These are phyloP conservation scores for Heterotis niloticus DNA, from an alignment of 2,113 vertebrate genomes.

Conservation along the genomic window DNA sequence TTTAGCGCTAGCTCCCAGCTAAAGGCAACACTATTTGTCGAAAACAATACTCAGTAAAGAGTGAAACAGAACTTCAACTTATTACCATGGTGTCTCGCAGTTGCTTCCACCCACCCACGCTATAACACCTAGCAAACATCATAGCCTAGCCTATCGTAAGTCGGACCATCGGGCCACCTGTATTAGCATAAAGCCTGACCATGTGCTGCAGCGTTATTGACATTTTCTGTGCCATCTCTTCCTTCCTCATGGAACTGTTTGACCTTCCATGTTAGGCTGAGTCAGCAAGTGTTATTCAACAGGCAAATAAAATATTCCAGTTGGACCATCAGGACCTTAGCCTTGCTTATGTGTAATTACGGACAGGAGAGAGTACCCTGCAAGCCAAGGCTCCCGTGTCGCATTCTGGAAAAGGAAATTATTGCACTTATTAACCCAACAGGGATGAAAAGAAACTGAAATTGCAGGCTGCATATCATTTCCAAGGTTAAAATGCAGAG, in stretches of 20 bases:
- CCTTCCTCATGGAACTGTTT: slow-evolving; percentile 32
- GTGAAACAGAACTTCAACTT: too few relatives aligned
- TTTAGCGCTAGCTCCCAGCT: too few relatives aligned
- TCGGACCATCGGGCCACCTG: too few relatives aligned
- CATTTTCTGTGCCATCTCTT: neutral
- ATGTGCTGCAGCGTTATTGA: neutral
- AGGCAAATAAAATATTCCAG: slow-evolving; percentile 34
- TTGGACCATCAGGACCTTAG: neutral
- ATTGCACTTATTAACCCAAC: neutral
- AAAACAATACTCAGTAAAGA: too few relatives aligned
- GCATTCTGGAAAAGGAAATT: slow-evolving; percentile 32
- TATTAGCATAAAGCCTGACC: too few relatives aligned
- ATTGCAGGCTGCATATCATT: slow-evolving; percentile 14
- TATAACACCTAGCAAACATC: too few relatives aligned
- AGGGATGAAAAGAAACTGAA: slow-evolving; percentile 35
- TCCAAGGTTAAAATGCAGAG: slow-evolving; percentile 31
- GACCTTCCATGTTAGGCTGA: slow-evolving; percentile 48
- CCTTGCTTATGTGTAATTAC: slow-evolving; percentile 36
- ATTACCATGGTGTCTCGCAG: too few relatives aligned
- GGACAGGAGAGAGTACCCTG: slow-evolving; percentile 21
- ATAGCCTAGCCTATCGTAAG: too few relatives aligned
- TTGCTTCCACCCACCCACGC: too few relatives aligned
- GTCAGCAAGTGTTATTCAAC: slow-evolving; percentile 31
- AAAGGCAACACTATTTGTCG: too few relatives aligned
- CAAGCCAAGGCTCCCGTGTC: slow-evolving; percentile 26